A percentile compares a stretch with the other conserved stretches of the same genome.
These are phyloP conservation scores for Sarotherodon lohbergeri DNA, from an alignment of 2,113 vertebrate species.

Conservation along the genomic window DNA sequence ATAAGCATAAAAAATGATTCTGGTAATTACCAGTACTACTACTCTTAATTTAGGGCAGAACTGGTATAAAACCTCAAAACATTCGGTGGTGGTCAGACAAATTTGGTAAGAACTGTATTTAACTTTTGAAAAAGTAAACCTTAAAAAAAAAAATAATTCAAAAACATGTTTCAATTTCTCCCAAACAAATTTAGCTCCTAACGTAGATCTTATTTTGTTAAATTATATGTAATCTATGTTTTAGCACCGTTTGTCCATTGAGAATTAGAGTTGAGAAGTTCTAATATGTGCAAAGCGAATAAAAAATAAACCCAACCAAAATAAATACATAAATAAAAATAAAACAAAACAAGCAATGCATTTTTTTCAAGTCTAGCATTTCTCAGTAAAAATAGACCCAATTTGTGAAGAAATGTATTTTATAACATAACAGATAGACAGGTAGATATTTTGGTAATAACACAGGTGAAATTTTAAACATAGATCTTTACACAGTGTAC, in stretches of 20 bases:
- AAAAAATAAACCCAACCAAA: background rate
- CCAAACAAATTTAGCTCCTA: background rate
- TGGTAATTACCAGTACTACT: background rate
- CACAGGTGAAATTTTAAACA: background rate
- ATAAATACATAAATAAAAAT: background rate
- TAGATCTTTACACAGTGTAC: background rate
- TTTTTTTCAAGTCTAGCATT: background rate
- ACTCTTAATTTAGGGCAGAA: background rate
- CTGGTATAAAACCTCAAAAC: background rate
- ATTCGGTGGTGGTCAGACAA: background rate
- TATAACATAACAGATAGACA: background rate
- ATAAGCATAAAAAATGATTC: background rate
- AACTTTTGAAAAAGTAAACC: background rate
- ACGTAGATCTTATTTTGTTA: rapidly evolving
- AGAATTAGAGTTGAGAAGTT: background rate
- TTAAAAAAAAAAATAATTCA: background rate
- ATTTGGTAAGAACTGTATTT: background rate
- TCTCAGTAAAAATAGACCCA: background rate
- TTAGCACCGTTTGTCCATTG: background rate
- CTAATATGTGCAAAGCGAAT: background rate
- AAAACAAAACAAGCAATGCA: background rate
- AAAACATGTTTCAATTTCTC: background rate
- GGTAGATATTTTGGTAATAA: background rate
- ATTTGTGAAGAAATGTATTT: background rate
- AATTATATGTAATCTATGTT: background rate